A percentile compares a stretch with the other conserved stretches of the same genome.
phyloP scores from a whole-genome alignment of 2,113 vertebrate species.

The Deroptyus accipitrinus region DNA sequence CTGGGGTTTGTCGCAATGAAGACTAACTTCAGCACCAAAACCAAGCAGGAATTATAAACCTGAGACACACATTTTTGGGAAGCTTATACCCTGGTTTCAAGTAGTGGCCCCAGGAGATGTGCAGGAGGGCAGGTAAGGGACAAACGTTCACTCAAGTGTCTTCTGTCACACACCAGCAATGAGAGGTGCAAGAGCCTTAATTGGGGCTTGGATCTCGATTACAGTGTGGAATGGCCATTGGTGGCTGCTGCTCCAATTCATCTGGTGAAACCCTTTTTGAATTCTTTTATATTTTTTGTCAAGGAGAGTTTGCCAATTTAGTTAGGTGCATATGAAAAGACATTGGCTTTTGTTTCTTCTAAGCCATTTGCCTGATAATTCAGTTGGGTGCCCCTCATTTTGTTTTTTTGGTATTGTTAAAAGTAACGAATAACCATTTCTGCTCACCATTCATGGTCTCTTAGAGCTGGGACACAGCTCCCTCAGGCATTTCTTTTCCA shows the following conservation, averaged over 20 bases:
- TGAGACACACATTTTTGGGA: fast-evolving
- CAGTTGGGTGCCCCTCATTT: background rate
- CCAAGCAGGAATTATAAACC: background rate
- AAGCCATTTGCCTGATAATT: conserved; percentile 9
- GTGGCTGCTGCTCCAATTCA: background rate
- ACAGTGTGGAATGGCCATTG: fast-evolving
- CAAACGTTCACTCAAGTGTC: background rate
- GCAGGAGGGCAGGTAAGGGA: background rate
- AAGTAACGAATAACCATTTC: conserved; percentile 29
- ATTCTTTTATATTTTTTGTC: background rate
- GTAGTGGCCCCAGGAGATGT: background rate
- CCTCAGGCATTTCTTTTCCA: background rate
- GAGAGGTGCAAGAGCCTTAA: background rate
- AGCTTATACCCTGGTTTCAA: fast-evolving
- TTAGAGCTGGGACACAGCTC: background rate
- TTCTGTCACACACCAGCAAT: background rate
- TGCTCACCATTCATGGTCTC: conserved; percentile 17
- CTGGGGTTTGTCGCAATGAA: background rate
- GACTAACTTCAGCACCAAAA: background rate
- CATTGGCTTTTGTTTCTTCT: conserved; percentile 6
- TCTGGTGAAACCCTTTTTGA: background rate
- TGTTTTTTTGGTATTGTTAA: background rate
- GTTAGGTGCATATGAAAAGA: conserved; percentile 45
- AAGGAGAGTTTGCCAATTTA: conserved; percentile 18
- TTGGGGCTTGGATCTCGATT: background rate